phyloP scores from a whole-genome alignment of 2,888 invertebrate genomes.

The Apantesis nais region DNA sequence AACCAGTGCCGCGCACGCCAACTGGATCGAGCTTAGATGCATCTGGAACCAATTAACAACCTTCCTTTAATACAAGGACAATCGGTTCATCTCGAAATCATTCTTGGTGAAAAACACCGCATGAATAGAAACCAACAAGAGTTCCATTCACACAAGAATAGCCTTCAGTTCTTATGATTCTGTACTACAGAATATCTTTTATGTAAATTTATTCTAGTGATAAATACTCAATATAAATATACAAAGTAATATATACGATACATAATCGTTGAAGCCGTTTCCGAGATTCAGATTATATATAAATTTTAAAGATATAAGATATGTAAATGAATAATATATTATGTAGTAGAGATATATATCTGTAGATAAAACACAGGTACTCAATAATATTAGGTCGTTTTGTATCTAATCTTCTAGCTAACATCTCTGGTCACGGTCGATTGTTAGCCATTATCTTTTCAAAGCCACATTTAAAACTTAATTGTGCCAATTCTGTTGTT shows the following conservation, averaged over 20 bases:
- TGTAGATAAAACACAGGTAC: neutral
- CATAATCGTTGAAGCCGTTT: too few relatives aligned
- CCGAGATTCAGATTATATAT: too few relatives aligned
- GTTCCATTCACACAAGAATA: neutral
- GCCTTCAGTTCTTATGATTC: neutral
- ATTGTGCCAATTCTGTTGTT: too few relatives aligned
- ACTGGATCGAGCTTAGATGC: conserved; percentile 83
- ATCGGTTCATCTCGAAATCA: neutral
- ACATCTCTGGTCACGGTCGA: neutral
- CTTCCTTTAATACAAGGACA: neutral
- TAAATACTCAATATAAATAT: neutral
- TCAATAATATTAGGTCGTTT: neutral
- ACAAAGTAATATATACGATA: too few relatives aligned
- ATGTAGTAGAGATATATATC: neutral
- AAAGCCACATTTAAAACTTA: neutral
- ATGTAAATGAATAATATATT: neutral
- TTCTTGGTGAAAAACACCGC: neutral
- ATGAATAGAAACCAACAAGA: neutral
- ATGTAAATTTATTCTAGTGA: neutral
- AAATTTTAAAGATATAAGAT: too few relatives aligned
- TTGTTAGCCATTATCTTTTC: neutral
- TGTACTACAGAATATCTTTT: neutral
- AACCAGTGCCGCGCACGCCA: conserved; percentile 73
- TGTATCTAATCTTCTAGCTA: neutral
- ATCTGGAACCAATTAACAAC: conserved; percentile 64